phyloP scores from a whole-genome alignment of 2,113 vertebrate genomes.

The Porphyrio hochstetteri region DNA sequence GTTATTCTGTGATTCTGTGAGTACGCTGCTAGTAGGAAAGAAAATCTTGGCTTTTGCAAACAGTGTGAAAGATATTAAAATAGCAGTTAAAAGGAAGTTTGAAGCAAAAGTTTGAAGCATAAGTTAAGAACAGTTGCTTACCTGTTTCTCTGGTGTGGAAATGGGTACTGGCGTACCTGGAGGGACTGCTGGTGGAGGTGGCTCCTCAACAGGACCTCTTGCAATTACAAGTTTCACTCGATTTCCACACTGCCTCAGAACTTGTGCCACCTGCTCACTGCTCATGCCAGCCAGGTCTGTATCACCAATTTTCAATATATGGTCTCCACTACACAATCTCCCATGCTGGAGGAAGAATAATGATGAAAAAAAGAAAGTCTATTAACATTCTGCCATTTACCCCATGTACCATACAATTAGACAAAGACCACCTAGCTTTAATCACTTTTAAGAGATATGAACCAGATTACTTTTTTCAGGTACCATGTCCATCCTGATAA shows the following conservation, averaged over 20 bases:
- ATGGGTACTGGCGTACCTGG: slow-evolving; percentile 67
- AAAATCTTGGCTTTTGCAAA: not conserved
- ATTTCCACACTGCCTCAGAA: slow-evolving; percentile 92
- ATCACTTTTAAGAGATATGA: not conserved
- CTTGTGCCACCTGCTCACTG: slow-evolving; percentile 94
- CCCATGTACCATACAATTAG: not conserved
- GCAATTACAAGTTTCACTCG: slow-evolving; percentile 89
- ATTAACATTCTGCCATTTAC: not conserved
- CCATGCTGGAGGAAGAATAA: slow-evolving; percentile 79
- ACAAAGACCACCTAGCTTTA: not conserved
- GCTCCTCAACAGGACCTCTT: slow-evolving; percentile 84
- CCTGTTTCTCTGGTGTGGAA: slow-evolving; percentile 78
- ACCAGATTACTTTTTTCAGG: not conserved
- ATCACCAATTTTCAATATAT: slow-evolving; percentile 92
- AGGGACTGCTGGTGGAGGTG: slow-evolving; percentile 65
- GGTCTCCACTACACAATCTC: slow-evolving; percentile 89
- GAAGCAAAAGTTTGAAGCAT: not conserved
- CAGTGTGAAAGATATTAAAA: not conserved
- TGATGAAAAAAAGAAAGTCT: not conserved
- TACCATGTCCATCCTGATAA: not conserved
- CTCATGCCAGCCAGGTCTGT: slow-evolving; percentile 91
- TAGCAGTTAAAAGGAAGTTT: not conserved
- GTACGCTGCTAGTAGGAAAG: accelerated
- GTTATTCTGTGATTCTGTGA: no score
- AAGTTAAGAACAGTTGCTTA: slow-evolving; percentile 15